Base-by-base conservation (phyloP, 2,888 invertebrate genomes). In the Parascotia fuliginaria region DNA sequence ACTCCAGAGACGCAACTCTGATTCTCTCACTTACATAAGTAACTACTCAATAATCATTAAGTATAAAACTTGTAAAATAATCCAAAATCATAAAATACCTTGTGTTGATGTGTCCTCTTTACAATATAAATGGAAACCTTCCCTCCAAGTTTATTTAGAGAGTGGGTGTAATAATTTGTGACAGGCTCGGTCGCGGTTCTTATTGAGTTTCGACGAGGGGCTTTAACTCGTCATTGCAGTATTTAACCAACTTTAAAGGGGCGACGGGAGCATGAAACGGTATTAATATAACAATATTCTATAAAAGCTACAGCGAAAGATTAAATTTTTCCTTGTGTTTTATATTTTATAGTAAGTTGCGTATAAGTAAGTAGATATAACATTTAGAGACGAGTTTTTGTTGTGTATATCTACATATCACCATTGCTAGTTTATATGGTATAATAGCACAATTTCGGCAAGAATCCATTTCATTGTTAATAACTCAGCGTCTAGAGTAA, bases 171-270 rank as follows among this genome's bases (percentile, higher is more conserved):
- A 73, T 70, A 59, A 60, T 70, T 69, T 64, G 47, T 46, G 55
- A 61, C 55, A 53, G 65, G 59, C 56, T 72, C 57, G 55, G 61
- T 57, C 55, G 60, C 57, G 58, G 67, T 59, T 56, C 53, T 65
- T 64, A 70, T 73, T 59, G 65, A 66, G 62, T 60, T 65, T 61
- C 60, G 52, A 55, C 65, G 62, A 62, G 60, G 60, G 59, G 66
- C 53, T 60, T 68, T 66, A 65, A 59, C 66, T 74, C 70, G 69
- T 67, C 69, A 63, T 69, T 60, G 61, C 60, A 60, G 63, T 65
- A 69, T 74, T 73, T 67, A 70, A 53, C 55, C 48, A 71, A 67
- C 49, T 65, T 61, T 51, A 51, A 55, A 58, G 54, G 55, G 56
- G 43, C 55, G 60, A 55, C 46, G 52, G 51, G 51, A 57, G 40